Percentiles rank a stretch among this genome's conserved stretches.
Evolutionary conservation across 35 echinoderm and acorn worm species (phyloP).

Genomic region (Ophiothrix spiculata): DNA sequence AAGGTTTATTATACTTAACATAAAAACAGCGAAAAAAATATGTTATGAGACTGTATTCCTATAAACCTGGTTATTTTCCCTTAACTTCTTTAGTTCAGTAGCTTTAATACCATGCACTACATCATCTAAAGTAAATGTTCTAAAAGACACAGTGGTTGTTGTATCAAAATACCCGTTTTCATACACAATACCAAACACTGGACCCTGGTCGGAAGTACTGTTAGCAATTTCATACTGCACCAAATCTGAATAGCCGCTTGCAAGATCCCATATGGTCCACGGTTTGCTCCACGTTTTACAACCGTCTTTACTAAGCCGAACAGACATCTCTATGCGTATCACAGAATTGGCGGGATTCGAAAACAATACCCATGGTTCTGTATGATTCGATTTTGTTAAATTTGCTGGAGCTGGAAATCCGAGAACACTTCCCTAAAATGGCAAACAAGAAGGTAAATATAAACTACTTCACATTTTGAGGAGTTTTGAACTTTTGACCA

Average conservation of each 20-base stretch:
- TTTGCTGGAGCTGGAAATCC: not conserved
- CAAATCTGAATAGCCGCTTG: not conserved
- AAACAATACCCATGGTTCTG: not conserved
- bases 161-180: not conserved
- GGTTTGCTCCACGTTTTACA: conserved; percentile 7
- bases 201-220: not conserved
- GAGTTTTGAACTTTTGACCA: not conserved
- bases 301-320: not conserved
- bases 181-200: not conserved
- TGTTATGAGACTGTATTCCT: too few species aligned
- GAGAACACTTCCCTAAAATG: not conserved
- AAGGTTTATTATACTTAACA: too few species aligned
- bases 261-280: not conserved
- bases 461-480: not conserved
- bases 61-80: too few species aligned
- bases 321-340: not conserved
- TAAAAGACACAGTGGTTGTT: not conserved
- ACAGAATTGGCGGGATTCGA: not conserved
- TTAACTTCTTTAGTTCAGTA: not conserved
- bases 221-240: not conserved
- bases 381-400: not conserved
- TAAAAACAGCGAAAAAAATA: too few species aligned
- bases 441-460: not conserved
- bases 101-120: not conserved
- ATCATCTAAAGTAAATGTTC: not conserved